Evolutionary conservation across 2,888 invertebrate genomes (phyloP).

Genomic region (Tinea trinotella): DNA sequence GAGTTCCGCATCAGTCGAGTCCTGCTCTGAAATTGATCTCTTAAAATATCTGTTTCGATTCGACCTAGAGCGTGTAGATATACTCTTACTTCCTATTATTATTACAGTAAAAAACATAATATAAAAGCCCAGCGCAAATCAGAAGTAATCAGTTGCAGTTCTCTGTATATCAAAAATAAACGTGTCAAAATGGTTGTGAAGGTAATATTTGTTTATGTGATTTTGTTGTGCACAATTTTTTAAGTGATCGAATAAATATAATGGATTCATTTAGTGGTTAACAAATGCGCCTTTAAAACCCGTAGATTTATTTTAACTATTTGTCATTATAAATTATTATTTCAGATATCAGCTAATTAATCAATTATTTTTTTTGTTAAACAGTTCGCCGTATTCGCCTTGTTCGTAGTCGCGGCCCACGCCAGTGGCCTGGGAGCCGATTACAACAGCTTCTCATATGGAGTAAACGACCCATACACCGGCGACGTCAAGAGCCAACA

Average conservation of each 20-base stretch:
- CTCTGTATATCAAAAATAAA: conserved; percentile 54
- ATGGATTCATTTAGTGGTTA: too few relatives aligned
- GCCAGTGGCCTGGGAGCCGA: conserved; percentile 52
- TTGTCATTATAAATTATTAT: too few relatives aligned
- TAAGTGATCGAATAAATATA: not conserved
- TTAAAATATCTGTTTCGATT: conserved; percentile 28
- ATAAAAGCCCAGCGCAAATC: conserved; percentile 46
- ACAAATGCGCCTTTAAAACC: too few relatives aligned
- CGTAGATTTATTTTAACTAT: not conserved
- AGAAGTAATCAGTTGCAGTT: conserved; percentile 59
- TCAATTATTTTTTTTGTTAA: conserved; percentile 37
- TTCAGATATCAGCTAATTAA: too few relatives aligned
- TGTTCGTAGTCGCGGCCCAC: conserved; percentile 56
- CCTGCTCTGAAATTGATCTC: conserved; percentile 5
- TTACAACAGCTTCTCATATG: conserved; percentile 62
- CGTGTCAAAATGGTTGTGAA: conserved; percentile 66
- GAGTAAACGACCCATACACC: conserved; percentile 62
- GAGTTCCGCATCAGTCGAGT: conserved; percentile 6
- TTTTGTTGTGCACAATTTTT: too few relatives aligned
- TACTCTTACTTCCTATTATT: conserved; percentile 63
- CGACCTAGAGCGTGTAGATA: conserved; percentile 53
- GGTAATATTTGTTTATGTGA: conserved; percentile 33
- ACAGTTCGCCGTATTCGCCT: conserved; percentile 59
- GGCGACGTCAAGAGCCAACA: conserved; percentile 71
- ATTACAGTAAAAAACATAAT: conserved; percentile 39